Conservation (phyloP, 2,797 vertebrate species). For the Mormyrus proboscirostris region DNA sequence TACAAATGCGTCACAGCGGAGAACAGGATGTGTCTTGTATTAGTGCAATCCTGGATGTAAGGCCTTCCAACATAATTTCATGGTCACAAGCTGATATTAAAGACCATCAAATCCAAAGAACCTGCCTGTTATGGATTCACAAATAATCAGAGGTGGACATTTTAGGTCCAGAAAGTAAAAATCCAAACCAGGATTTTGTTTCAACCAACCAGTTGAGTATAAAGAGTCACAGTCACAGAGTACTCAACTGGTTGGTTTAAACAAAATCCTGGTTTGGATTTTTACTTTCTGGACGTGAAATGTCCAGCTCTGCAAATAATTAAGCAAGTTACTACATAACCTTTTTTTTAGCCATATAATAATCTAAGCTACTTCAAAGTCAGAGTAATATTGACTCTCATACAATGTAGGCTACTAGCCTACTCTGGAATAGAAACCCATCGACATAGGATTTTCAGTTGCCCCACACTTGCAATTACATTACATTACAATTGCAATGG, state of each 20-base stretch:
- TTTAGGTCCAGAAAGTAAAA: too few species aligned
- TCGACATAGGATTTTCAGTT: background rate
- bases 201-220: too few species aligned
- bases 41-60: background rate
- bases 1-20: background rate
- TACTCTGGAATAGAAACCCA: background rate
- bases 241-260: too few species aligned
- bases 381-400: background rate
- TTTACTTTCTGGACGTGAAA: too few species aligned
- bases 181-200: too few species aligned
- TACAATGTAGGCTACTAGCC: background rate
- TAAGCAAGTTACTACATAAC: background rate
- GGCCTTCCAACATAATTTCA: background rate
- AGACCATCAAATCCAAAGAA: background rate
- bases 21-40: background rate
- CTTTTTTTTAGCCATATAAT: background rate
- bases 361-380: background rate
- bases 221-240: too few species aligned
- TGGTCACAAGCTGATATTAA: background rate
- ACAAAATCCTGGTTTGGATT: too few species aligned
- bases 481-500: background rate
- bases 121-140: background rate
- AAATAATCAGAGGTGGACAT: background rate
- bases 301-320: background rate
- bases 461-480: background rate